A percentile compares a stretch with the other conserved stretches of the same genome.
phyloP scores from a whole-genome alignment of 2,113 vertebrate genomes.

The Tetraodon nigroviridis region DNA sequence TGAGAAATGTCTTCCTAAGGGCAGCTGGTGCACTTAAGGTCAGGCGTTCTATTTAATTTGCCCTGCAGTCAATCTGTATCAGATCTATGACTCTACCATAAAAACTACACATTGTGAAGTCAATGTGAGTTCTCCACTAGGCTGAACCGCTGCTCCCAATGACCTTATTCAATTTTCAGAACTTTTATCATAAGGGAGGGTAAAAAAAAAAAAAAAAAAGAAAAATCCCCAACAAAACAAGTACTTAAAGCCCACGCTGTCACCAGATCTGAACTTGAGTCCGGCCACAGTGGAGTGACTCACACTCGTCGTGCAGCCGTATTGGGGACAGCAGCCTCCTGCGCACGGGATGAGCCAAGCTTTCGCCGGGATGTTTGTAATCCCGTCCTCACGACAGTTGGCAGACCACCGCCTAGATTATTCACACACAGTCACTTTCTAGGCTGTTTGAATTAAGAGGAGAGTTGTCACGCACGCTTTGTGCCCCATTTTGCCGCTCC shows the following conservation, averaged over 20 bases:
- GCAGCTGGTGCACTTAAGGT: neutral
- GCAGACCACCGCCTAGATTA: constrained; percentile 41
- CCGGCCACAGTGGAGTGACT: constrained; percentile 13
- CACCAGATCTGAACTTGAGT: too few species aligned
- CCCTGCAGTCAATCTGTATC: neutral
- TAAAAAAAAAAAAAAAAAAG: neutral
- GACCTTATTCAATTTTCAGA: neutral
- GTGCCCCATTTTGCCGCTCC: too few species aligned
- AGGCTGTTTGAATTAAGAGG: neutral
- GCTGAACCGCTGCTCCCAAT: neutral
- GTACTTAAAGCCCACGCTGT: constrained; percentile 3
- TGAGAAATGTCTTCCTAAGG: neutral
- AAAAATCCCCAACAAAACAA: constrained; percentile 9
- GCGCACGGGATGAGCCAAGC: constrained; percentile 47
- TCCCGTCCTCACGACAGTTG: constrained; percentile 43
- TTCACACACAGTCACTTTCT: constrained; percentile 25
- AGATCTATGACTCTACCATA: neutral
- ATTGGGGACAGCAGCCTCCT: constrained; percentile 31
- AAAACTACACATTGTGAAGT: neutral
- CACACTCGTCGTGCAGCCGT: constrained; percentile 22
- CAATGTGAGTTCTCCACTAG: neutral
- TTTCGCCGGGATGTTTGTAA: constrained; percentile 51
- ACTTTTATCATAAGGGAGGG: too few species aligned
- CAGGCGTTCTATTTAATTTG: constrained; percentile 10
- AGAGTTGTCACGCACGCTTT: neutral